phyloP scores from a whole-genome alignment of 2,888 invertebrate species.

The Piscicola geometra region DNA sequence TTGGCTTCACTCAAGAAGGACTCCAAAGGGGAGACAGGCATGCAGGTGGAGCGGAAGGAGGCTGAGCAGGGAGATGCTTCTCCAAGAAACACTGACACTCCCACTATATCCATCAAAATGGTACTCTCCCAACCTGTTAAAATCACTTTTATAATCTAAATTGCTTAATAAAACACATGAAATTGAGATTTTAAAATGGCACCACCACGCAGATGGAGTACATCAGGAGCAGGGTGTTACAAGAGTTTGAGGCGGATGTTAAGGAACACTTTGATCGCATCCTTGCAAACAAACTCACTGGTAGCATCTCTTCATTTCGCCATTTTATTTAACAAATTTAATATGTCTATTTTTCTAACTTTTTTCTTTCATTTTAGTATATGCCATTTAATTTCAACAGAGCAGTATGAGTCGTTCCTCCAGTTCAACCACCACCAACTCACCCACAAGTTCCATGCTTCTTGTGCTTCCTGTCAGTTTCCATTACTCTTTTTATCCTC shows the following conservation, averaged over 20 bases:
- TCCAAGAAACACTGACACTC: not conserved
- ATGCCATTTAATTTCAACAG: too few relatives aligned
- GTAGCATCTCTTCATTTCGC: not conserved
- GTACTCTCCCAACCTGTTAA: not conserved
- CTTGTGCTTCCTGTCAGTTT: slow-evolving; percentile 8
- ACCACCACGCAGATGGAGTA: not conserved
- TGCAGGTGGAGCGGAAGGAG: not conserved
- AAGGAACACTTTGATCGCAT: slow-evolving; percentile 5
- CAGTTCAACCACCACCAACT: slow-evolving; percentile 4
- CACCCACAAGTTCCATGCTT: not conserved
- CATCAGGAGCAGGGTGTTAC: not conserved
- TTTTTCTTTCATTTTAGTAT: too few relatives aligned
- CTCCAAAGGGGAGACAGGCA: not conserved
- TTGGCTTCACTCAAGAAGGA: slow-evolving; percentile 8
- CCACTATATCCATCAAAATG: not conserved
- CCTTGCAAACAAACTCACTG: slow-evolving; percentile 6
- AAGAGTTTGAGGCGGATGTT: not conserved
- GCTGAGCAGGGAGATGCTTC: not conserved
- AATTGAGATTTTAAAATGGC: too few relatives aligned
- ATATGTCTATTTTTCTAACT: too few relatives aligned
- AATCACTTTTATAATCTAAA: too few relatives aligned
- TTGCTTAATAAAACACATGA: too few relatives aligned
- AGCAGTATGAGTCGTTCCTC: slow-evolving; percentile 6
- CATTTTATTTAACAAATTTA: too few relatives aligned
- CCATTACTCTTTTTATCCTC: not conserved